Percentiles rank a stretch among this genome's conserved stretches.
Conservation (phyloP, 2,797 vertebrate species). For the Emydoidea blandingii region DNA sequence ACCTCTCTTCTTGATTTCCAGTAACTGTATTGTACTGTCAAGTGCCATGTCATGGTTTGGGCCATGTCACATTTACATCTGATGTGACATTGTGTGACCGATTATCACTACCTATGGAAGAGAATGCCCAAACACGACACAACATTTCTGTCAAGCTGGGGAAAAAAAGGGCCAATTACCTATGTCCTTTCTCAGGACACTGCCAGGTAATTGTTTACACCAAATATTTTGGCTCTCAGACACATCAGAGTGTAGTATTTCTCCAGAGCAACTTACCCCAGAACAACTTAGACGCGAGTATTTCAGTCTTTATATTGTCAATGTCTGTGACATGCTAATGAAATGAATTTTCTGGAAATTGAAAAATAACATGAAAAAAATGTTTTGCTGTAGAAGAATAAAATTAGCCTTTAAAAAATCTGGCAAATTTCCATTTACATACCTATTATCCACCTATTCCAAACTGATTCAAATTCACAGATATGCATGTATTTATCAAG, state of each 20-base stretch:
- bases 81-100: not conserved
- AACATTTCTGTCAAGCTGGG: not conserved
- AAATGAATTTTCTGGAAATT: constrained; percentile 69
- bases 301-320: constrained; percentile 53
- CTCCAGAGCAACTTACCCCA: constrained; percentile 29
- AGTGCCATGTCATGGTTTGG: not conserved
- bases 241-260: constrained; percentile 37
- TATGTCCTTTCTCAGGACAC: not conserved
- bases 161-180: fast-evolving
- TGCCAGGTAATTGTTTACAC: not conserved
- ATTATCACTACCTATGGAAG: not conserved
- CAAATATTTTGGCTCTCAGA: constrained; percentile 15
- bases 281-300: constrained; percentile 38
- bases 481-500: constrained; percentile 45
- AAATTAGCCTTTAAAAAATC: constrained; percentile 35
- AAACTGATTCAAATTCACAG: constrained; percentile 49
- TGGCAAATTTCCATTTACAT: constrained; percentile 58
- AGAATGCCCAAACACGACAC: not conserved
- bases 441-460: constrained; percentile 50
- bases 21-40: not conserved
- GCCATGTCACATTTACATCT: not conserved
- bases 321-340: constrained; percentile 54
- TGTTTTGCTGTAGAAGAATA: constrained; percentile 51
- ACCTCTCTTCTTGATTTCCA: not conserved
- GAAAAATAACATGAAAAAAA: constrained; percentile 37